phyloP scores from a whole-genome alignment of 2,797 vertebrate genomes.

The Anabas testudineus region DNA sequence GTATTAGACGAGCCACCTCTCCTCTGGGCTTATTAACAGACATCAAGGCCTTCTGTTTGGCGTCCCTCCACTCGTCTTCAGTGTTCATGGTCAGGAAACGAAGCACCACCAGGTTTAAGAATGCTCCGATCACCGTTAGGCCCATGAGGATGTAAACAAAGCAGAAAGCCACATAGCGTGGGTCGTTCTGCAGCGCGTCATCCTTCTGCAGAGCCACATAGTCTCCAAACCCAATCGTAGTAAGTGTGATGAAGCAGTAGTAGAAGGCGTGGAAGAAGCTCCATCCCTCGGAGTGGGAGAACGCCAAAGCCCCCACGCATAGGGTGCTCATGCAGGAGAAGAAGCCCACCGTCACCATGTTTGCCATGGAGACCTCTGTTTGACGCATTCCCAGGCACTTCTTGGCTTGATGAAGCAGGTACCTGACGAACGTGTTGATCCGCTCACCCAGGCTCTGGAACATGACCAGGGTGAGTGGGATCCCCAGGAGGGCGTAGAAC shows the following conservation, averaged over 20 bases:
- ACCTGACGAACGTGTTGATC: conserved; percentile 95
- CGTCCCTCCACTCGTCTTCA: conserved; percentile 94
- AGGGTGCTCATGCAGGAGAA: conserved; percentile 95
- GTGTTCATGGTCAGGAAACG: conserved; percentile 98
- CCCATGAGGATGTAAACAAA: conserved; percentile 97
- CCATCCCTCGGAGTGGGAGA: conserved; percentile 96
- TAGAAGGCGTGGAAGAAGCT: conserved; percentile 98
- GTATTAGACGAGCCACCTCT: conserved; percentile 69
- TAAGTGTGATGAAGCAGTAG: conserved; percentile 99
- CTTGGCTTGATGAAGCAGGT: conserved; percentile 94
- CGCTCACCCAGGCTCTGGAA: conserved; percentile 98
- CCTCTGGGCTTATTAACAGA: conserved; percentile 75
- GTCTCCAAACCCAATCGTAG: conserved; percentile 98
- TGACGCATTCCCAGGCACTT: conserved; percentile 91
- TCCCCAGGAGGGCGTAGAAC: conserved; percentile 97
- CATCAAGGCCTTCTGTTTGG: conserved; percentile 89
- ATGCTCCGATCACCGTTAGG: conserved; percentile 96
- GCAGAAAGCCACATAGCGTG: conserved; percentile 97
- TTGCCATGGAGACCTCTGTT: conserved; percentile 96
- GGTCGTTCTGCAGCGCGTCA: conserved; percentile 93
- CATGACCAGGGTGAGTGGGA: conserved; percentile 97
- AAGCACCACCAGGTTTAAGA: conserved; percentile 97
- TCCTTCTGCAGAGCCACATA: conserved; percentile 98
- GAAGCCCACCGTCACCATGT: conserved; percentile 98
- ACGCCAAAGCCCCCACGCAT: conserved; percentile 92